A percentile compares a stretch with the other conserved stretches of the same genome.
phyloP scores from a whole-genome alignment of 2,888 invertebrate genomes.

The Ectemnius lituratus region DNA sequence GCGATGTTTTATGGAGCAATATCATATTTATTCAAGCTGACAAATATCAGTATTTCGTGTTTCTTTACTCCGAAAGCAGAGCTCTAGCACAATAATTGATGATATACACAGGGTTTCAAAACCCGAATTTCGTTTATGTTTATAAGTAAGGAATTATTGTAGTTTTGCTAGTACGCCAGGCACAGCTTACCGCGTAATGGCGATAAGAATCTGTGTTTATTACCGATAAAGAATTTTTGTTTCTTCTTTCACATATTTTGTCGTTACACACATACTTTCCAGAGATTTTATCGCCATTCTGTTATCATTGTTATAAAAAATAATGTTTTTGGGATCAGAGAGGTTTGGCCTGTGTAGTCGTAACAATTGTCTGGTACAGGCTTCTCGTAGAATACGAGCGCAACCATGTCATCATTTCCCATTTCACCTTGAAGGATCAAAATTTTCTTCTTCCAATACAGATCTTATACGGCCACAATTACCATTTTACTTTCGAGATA shows the following conservation, averaged over 20 bases:
- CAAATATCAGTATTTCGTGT: too few relatives aligned
- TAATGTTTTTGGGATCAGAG: conserved; percentile 72
- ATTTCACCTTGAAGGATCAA: conserved; percentile 72
- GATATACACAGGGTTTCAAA: too few relatives aligned
- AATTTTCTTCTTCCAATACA: too few relatives aligned
- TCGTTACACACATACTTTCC: too few relatives aligned
- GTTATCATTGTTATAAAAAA: conserved; percentile 10
- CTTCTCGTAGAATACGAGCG: conserved; percentile 69
- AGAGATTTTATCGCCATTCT: not conserved
- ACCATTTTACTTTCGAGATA: conserved; percentile 49
- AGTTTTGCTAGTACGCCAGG: too few relatives aligned
- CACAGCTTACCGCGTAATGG: too few relatives aligned
- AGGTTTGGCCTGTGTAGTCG: conserved; percentile 72
- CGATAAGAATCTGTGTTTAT: not conserved
- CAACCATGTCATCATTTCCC: conserved; percentile 74
- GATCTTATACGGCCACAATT: conserved; percentile 27
- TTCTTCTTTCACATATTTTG: not conserved
- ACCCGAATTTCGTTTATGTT: not conserved
- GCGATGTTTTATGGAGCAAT: too few relatives aligned
- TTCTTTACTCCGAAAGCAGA: too few relatives aligned
- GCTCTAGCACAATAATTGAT: too few relatives aligned
- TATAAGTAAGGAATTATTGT: not conserved
- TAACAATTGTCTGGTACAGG: conserved; percentile 73
- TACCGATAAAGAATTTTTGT: not conserved
- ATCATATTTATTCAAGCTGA: too few relatives aligned